Base-by-base conservation (phyloP, 2,888 invertebrate species). In the Stenodera caucasica region DNA sequence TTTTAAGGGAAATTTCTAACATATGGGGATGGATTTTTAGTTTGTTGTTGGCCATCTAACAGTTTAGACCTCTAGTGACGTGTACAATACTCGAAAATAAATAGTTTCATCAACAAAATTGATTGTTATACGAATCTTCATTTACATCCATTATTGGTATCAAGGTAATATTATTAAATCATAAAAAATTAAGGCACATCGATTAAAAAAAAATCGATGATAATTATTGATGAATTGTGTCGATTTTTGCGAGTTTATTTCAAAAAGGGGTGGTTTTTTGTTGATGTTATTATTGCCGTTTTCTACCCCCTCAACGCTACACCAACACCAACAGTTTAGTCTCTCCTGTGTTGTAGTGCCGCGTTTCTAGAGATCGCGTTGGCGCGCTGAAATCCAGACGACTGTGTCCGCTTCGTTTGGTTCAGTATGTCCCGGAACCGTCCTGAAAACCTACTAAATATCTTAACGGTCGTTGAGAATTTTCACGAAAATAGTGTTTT, bases 321-420 rank as follows among this genome's bases (percentile, higher is more conserved):
- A 45, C 15, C 32, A 9, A 30, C 32, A 9, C 52, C 45, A 2
- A 11, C 45, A 5, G 4, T 45, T 45, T 45, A 21, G 45, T 45
- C 45, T 45, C 45, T 45, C 45, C 18, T 45, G 21, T 40, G 15
- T 40, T 45, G 12, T 45, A 21, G 21, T 21, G 45, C 45, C 45
- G 45, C 45, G 45, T 45, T 45, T 51, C n/a, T 52, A 52, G 52
- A 52, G 57, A 57, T 57, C 61, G 62, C 58, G 62, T 62, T 58
- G 55, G 62, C 62, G 62, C 62, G 62, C 37, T 55, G 55, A 60
- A 62, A 58, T 58, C 58, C 62, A 33, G 51, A 37, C 62, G 58
- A 37, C 62, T 58, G 50, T 35, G 61, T 58, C 56, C 62, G 62
- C 62, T 58, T 62, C 59, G 59, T 49, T 45, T 40, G 32, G 53